Percentiles rank a stretch among this genome's conserved stretches.
phyloP scores from a whole-genome alignment of 2,888 invertebrate species.

The Scaptomyza tumidula region DNA sequence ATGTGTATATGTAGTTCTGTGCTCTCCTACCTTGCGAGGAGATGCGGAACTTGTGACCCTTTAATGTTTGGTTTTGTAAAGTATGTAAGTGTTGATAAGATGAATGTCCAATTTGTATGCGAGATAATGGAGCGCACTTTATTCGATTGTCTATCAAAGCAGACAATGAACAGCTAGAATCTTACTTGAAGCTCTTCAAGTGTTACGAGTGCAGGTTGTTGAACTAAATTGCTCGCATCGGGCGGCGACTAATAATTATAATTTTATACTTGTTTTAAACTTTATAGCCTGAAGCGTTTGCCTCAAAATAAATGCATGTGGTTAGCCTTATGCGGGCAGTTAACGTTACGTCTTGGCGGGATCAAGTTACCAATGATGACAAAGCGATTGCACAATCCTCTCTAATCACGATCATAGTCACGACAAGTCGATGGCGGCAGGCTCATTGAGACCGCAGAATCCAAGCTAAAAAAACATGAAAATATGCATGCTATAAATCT shows the following conservation, averaged over 20 bases:
- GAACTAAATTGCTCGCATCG: constrained; percentile 31
- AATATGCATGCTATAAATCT: not conserved
- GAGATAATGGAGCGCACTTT: constrained; percentile 76
- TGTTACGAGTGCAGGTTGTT: constrained; percentile 35
- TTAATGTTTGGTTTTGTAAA: constrained; percentile 56
- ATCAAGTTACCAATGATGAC: constrained; percentile 57
- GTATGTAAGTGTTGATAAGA: constrained; percentile 20
- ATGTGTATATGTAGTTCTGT: constrained; percentile 67
- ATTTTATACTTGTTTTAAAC: constrained; percentile 1
- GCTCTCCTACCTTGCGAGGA: constrained; percentile 74
- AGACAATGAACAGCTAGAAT: constrained; percentile 83
- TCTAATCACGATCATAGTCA: constrained; percentile 83
- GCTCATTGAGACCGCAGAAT: constrained; percentile 84
- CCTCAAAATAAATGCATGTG: constrained; percentile 75
- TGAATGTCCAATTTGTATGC: constrained; percentile 51
- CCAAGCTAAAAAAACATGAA: constrained; percentile 75
- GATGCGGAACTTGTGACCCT: constrained; percentile 80
- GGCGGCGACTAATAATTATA: constrained; percentile 2
- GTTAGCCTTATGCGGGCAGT: constrained; percentile 63
- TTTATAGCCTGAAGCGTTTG: constrained; percentile 28
- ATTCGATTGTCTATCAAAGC: constrained; percentile 82
- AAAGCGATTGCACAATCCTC: constrained; percentile 32
- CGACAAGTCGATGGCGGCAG: constrained; percentile 84
- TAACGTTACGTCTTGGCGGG: constrained; percentile 73
- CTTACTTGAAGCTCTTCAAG: constrained; percentile 45